Percentiles rank a stretch among this genome's conserved stretches.
Evolutionary conservation across 2,797 vertebrate genomes (phyloP).

Genomic region (Eupleurogrammus muticus): DNA sequence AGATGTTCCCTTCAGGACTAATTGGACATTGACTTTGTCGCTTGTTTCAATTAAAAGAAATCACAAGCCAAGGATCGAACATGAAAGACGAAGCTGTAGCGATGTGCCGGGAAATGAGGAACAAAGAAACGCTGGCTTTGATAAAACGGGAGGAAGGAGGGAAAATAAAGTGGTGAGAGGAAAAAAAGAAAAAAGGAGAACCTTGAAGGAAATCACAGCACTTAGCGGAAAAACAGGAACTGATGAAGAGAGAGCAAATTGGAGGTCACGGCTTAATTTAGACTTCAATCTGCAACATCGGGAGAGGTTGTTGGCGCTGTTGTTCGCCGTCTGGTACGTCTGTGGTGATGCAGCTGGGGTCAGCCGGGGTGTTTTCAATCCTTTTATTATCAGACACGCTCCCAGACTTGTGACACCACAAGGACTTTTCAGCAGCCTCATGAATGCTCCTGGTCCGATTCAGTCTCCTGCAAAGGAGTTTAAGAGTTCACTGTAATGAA

Average conservation of each 20-base stretch:
- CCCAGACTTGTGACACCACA: too few species aligned
- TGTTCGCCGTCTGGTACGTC: too few species aligned
- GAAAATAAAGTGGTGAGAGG: slow-evolving; percentile 21
- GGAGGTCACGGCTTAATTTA: slow-evolving; percentile 70
- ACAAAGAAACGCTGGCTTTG: slow-evolving; percentile 47
- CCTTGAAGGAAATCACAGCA: slow-evolving; percentile 60
- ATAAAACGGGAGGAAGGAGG: slow-evolving; percentile 60
- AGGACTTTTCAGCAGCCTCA: too few species aligned
- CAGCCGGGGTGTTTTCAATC: too few species aligned
- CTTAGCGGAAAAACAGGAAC: slow-evolving; percentile 51
- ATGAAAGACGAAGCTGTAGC: slow-evolving; percentile 18
- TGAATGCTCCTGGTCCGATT: too few species aligned
- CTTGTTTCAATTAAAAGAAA: slow-evolving; percentile 14
- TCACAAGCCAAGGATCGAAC: slow-evolving; percentile 19
- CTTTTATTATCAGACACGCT: too few species aligned
- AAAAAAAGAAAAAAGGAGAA: slow-evolving; percentile 35
- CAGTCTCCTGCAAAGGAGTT: too few species aligned
- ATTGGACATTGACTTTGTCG: neutral
- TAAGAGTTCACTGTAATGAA: slow-evolving; percentile 34
- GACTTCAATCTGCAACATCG: slow-evolving; percentile 53
- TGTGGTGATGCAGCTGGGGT: too few species aligned
- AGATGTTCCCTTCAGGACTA: neutral
- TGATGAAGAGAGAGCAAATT: slow-evolving; percentile 62
- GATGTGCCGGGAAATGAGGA: slow-evolving; percentile 23
- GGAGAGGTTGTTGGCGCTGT: slow-evolving; percentile 38